phyloP scores from a whole-genome alignment of 2,888 invertebrate genomes.

The Steinernema hermaphroditum region DNA sequence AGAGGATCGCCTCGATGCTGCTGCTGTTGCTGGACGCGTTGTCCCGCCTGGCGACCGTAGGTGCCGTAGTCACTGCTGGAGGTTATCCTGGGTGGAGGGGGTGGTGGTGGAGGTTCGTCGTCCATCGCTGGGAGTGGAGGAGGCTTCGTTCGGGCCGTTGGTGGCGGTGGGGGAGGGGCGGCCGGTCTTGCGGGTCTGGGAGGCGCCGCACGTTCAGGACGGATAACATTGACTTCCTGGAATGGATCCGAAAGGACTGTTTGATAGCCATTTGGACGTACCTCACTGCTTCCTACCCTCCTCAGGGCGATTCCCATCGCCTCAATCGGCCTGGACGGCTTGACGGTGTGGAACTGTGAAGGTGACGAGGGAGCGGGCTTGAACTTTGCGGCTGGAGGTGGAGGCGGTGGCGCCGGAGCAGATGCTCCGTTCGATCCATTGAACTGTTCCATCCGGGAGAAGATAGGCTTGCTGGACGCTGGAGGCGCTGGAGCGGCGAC shows the following conservation, averaged over 20 bases:
- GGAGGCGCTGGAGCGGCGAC: constrained; percentile 30
- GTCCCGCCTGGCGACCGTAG: constrained; percentile 32
- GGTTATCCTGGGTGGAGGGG: constrained; percentile 40
- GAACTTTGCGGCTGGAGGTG: constrained; percentile 29
- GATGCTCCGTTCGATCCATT: background rate
- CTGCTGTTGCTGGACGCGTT: constrained; percentile 36
- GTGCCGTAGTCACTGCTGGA: constrained; percentile 39
- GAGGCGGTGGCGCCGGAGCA: constrained; percentile 14
- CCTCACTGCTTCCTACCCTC: background rate
- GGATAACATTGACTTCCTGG: background rate
- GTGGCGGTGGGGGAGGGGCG: constrained; percentile 36
- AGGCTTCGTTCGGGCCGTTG: constrained; percentile 28
- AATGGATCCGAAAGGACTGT: constrained; percentile 11
- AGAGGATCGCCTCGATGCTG: constrained; percentile 37
- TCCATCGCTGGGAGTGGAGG: constrained; percentile 34
- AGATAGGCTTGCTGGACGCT: constrained; percentile 14
- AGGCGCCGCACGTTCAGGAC: constrained; percentile 29
- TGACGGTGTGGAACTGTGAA: background rate
- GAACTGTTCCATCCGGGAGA: background rate
- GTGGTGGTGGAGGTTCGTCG: constrained; percentile 47
- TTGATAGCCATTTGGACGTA: background rate
- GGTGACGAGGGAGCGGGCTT: background rate
- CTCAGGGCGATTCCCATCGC: background rate
- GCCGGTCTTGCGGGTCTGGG: constrained; percentile 47
- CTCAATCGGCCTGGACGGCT: background rate